Percentiles rank a stretch among this genome's conserved stretches.
phyloP scores from a whole-genome alignment of 2,888 invertebrate species.

The Phrixothrix hirtus region DNA sequence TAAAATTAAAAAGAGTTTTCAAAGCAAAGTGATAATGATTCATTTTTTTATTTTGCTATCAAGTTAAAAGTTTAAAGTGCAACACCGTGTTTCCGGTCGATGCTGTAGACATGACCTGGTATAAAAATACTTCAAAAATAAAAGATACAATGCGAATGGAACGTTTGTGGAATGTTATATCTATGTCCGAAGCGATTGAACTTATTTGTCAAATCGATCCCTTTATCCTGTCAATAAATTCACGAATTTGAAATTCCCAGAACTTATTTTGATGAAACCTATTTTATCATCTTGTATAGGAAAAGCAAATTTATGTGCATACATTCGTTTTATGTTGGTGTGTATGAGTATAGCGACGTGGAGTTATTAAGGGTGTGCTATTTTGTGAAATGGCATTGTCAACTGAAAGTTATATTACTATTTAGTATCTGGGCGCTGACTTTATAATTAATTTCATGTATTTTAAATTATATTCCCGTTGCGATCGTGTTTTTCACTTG shows the following conservation, averaged over 20 bases:
- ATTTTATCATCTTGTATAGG: constrained; percentile 31
- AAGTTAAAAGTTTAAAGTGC: constrained; percentile 32
- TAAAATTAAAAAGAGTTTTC: constrained; percentile 1
- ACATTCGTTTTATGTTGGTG: constrained; percentile 24
- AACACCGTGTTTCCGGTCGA: constrained; percentile 37
- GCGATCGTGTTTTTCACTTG: neutral
- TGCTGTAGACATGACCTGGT: too few relatives aligned
- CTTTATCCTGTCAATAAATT: constrained; percentile 35
- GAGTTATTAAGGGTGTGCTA: constrained; percentile 22
- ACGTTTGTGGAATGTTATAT: too few relatives aligned
- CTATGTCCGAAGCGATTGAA: constrained; percentile 20
- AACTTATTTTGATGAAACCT: constrained; percentile 31
- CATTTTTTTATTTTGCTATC: constrained; percentile 4
- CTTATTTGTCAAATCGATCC: constrained; percentile 37
- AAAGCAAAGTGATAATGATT: neutral
- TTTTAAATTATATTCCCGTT: too few relatives aligned
- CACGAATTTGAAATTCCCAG: constrained; percentile 22
- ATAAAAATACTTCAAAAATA: constrained; percentile 33
- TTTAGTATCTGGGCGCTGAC: constrained; percentile 3
- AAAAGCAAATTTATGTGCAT: constrained; percentile 35
- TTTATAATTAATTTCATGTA: neutral
- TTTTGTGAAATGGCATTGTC: constrained; percentile 27
- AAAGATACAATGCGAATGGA: too few relatives aligned
- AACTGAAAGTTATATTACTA: constrained; percentile 18
- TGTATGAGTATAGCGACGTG: constrained; percentile 15